phyloP scores from a whole-genome alignment of 2,113 vertebrate species.

The Cettia cetti region DNA sequence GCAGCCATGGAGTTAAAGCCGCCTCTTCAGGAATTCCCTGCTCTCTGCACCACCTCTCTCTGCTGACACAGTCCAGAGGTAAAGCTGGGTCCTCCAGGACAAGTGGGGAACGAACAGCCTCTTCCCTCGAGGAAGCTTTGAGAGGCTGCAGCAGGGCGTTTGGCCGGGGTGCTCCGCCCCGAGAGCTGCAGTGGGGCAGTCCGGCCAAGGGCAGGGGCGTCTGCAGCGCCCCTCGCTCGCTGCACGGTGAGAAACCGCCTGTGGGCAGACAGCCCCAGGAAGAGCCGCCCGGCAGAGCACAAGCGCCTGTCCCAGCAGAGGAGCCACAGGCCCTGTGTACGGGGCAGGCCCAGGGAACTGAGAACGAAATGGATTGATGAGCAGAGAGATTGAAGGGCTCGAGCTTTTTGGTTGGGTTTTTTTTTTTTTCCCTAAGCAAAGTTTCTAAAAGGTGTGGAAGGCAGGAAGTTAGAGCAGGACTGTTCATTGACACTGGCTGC shows the following conservation, averaged over 20 bases:
- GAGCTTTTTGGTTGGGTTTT: background rate
- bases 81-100: background rate
- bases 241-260: background rate
- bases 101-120: background rate
- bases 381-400: background rate
- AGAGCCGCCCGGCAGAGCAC: background rate
- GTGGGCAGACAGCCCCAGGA: background rate
- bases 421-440: background rate
- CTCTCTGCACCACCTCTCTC: background rate
- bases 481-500: background rate
- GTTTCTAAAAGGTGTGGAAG: background rate
- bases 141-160: background rate
- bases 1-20: background rate
- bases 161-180: accelerated
- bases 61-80: background rate
- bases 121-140: background rate
- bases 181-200: background rate
- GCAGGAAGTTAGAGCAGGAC: background rate
- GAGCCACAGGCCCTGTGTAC: accelerated
- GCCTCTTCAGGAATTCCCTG: background rate
- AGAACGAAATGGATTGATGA: background rate
- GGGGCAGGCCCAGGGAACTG: background rate
- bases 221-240: background rate
- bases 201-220: background rate
- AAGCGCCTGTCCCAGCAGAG: background rate